These are phyloP conservation scores for Phragmatobia fuliginosa DNA, from an alignment of 2,888 invertebrate genomes.

Conservation along the genomic window DNA sequence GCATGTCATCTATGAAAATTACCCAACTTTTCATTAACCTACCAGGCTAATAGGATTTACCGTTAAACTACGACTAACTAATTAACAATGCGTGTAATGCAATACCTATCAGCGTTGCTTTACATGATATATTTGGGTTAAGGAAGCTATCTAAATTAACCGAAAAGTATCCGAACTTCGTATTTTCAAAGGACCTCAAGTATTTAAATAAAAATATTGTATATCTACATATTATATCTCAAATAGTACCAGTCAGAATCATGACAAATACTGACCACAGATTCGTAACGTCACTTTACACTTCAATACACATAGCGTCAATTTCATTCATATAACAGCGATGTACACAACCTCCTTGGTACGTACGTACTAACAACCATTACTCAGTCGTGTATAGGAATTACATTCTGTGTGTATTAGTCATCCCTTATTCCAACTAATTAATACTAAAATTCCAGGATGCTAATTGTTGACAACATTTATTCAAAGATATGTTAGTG, in stretches of 20 bases:
- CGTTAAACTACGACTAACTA: neutral
- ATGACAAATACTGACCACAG: constrained; percentile 16
- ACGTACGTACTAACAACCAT: neutral
- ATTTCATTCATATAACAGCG: constrained; percentile 3
- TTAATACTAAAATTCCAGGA: constrained; percentile 31
- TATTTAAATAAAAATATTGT: no score
- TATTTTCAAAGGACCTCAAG: neutral
- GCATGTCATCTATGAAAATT: neutral
- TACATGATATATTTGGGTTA: neutral
- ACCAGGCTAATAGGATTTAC: neutral
- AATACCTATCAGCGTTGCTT: neutral
- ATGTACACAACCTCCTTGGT: neutral
- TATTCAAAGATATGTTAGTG: constrained; percentile 8
- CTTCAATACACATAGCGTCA: neutral
- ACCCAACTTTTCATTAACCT: neutral
- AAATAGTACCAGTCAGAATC: neutral
- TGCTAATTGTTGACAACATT: constrained; percentile 32
- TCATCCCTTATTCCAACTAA: constrained; percentile 45
- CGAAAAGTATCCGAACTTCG: neutral
- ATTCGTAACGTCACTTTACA: constrained; percentile 13
- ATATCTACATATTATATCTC: neutral
- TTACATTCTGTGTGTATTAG: constrained; percentile 43
- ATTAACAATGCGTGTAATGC: neutral
- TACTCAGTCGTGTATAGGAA: constrained; percentile 33
- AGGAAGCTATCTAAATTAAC: neutral